phyloP scores from a whole-genome alignment of 2,888 invertebrate species.

The Ecliptopera silaceata region DNA sequence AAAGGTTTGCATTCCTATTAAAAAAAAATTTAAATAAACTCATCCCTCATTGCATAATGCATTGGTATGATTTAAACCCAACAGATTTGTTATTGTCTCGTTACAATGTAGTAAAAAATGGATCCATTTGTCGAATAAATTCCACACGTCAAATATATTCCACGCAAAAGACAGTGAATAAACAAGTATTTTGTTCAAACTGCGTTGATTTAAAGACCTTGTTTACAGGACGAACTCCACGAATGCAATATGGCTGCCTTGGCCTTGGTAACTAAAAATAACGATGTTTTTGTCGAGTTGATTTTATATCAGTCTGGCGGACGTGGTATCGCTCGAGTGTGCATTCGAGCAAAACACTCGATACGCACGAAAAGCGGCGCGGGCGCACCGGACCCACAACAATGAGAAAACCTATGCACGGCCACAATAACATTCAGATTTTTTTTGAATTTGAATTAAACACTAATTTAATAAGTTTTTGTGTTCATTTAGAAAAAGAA shows the following conservation, averaged over 20 bases:
- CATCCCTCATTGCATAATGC: background rate
- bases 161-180: slow-evolving; percentile 23
- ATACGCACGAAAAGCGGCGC: slow-evolving; percentile 29
- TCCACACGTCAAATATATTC: slow-evolving; percentile 12
- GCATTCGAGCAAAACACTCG: slow-evolving; percentile 41
- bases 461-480: no score
- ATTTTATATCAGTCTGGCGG: slow-evolving; percentile 66
- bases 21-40: background rate
- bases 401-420: background rate
- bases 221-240: slow-evolving; percentile 66
- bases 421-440: background rate
- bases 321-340: slow-evolving; percentile 39
- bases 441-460: no score
- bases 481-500: no score
- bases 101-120: background rate
- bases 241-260: slow-evolving; percentile 73
- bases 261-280: slow-evolving; percentile 77
- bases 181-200: slow-evolving; percentile 32
- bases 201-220: slow-evolving; percentile 51
- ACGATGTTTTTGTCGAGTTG: slow-evolving; percentile 73
- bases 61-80: background rate
- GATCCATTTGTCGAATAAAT: slow-evolving; percentile 1
- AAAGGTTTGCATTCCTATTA: background rate
- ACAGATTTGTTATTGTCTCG: background rate
- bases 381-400: slow-evolving; percentile 19